phyloP scores from a whole-genome alignment of 2,797 vertebrate genomes.

The Poecile montanus region DNA sequence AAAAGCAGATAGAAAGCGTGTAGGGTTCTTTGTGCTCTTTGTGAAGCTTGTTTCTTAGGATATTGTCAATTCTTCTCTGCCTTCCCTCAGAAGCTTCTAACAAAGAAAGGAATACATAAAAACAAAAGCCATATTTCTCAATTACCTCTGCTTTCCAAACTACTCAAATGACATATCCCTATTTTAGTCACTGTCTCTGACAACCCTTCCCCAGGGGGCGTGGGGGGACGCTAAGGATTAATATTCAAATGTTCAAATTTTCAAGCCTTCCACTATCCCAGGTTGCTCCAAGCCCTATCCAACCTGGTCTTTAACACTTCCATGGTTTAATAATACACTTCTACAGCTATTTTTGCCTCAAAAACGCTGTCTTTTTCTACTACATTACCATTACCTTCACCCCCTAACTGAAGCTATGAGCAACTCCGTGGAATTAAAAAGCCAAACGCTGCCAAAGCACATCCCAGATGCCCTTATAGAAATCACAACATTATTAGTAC shows the following conservation, averaged over 20 bases:
- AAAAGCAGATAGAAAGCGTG: background rate
- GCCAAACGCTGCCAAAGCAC: fast-evolving
- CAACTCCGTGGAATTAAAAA: background rate
- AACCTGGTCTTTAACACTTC: background rate
- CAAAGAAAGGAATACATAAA: background rate
- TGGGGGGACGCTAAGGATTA: background rate
- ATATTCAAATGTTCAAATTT: background rate
- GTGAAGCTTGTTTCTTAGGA: background rate
- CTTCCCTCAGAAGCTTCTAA: background rate
- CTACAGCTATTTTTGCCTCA: background rate
- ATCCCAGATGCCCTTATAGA: fast-evolving
- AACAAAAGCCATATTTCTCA: background rate
- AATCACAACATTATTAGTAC: background rate
- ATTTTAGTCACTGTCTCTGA: background rate
- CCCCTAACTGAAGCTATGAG: background rate
- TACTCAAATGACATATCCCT: background rate
- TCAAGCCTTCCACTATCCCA: background rate
- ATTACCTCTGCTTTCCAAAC: background rate
- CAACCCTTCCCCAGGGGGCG: background rate
- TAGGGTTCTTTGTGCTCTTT: background rate
- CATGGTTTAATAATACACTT: fast-evolving
- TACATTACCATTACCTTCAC: background rate
- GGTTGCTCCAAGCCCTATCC: background rate
- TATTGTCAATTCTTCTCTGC: background rate
- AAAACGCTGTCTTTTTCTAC: background rate